phyloP scores from a whole-genome alignment of 1,140 invertebrate genomes.

The Pogonomyrmex barbatus region DNA sequence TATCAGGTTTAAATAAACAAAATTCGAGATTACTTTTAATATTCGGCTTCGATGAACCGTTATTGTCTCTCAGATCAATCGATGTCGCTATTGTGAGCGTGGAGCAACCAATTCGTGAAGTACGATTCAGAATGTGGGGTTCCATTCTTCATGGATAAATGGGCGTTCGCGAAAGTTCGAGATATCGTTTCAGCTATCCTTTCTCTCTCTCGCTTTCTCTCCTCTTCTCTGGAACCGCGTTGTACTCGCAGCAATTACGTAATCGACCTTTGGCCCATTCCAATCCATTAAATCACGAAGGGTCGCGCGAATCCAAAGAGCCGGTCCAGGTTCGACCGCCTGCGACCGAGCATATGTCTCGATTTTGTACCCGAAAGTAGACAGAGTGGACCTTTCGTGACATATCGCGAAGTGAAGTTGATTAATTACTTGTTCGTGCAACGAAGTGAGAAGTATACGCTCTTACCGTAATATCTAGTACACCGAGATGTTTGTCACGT shows the following conservation, averaged over 20 bases:
- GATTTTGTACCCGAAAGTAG: conserved; percentile 61
- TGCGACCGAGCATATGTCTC: conserved; percentile 66
- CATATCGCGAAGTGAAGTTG: conserved; percentile 56
- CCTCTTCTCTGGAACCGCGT: conserved; percentile 48
- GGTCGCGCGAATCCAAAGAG: conserved; percentile 64
- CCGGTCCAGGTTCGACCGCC: conserved; percentile 39
- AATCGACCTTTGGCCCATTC: conserved; percentile 76
- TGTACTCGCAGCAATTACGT: conserved; percentile 73
- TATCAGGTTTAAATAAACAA: conserved; percentile 23
- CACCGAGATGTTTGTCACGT: too few species aligned
- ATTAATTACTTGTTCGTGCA: conserved; percentile 61
- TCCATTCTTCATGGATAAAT: conserved; percentile 71
- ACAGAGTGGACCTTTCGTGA: conserved; percentile 54
- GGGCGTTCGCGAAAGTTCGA: conserved; percentile 72
- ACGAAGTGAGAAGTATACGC: not conserved
- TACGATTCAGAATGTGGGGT: conserved; percentile 64
- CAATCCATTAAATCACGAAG: conserved; percentile 75
- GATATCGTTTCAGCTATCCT: conserved; percentile 66
- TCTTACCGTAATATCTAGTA: not conserved
- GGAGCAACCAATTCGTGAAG: conserved; percentile 68
- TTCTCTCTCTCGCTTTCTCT: conserved; percentile 11
- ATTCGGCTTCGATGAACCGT: conserved; percentile 54
- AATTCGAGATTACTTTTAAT: conserved; percentile 43
- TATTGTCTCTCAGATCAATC: conserved; percentile 67
- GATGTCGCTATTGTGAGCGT: conserved; percentile 43